These are phyloP conservation scores for Calycopis cecrops DNA, from an alignment of 1,140 invertebrate genomes.

Conservation along the genomic window DNA sequence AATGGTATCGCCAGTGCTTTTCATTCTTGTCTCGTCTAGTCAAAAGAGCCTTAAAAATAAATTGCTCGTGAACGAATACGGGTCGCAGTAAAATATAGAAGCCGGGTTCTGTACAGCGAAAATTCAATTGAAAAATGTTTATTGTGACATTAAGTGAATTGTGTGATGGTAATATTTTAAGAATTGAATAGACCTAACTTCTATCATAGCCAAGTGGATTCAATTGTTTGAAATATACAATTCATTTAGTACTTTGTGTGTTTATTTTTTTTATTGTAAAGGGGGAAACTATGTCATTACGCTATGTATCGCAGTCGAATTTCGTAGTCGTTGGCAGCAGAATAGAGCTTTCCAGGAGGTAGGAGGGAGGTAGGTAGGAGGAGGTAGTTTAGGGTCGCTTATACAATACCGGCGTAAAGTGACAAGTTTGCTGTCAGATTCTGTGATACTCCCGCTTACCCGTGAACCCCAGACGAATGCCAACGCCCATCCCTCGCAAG, in stretches of 20 bases:
- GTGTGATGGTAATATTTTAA: slow-evolving; percentile 9
- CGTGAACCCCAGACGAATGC: no score
- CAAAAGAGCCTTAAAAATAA: slow-evolving; percentile 28
- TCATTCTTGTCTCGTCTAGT: slow-evolving; percentile 23
- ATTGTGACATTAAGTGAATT: slow-evolving; percentile 12
- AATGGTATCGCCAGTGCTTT: slow-evolving; percentile 16
- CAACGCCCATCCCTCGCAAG: no score
- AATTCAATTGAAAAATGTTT: slow-evolving; percentile 11
- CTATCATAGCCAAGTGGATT: not conserved
- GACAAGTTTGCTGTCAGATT: no score
- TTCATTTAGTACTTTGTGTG: not conserved
- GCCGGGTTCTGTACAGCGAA: slow-evolving; percentile 6
- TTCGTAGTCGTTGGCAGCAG: no score
- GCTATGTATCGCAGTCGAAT: no score
- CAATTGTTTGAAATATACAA: not conserved
- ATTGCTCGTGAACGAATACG: slow-evolving; percentile 21
- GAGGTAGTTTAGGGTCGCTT: no score
- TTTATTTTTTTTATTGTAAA: not conserved
- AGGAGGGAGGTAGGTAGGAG: no score
- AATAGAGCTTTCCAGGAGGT: no score
- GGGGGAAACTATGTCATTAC: no score
- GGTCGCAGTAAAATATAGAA: slow-evolving; percentile 23
- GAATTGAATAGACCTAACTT: slow-evolving; percentile 6
- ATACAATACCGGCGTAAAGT: no score
- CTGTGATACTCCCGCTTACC: no score